These are phyloP conservation scores for Plebejus melissa DNA, from an alignment of 2,888 invertebrate species.

Conservation along the genomic window DNA sequence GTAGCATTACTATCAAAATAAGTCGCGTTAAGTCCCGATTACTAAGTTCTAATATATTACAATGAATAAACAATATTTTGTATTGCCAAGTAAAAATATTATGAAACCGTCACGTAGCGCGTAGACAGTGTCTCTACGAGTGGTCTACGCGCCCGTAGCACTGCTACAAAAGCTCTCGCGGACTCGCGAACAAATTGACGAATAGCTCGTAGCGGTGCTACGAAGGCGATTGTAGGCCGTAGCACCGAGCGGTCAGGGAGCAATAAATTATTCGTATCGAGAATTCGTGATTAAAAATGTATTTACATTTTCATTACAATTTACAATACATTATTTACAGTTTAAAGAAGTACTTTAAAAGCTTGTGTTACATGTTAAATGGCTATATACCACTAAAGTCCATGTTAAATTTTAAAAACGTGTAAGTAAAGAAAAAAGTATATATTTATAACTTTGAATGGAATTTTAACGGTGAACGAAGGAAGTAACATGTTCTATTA, in stretches of 20 bases:
- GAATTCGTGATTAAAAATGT: background rate
- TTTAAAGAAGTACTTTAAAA: background rate
- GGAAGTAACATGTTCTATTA: background rate
- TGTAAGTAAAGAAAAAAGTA: background rate
- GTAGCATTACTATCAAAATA: too few species aligned
- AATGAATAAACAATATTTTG: too few species aligned
- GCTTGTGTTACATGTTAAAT: background rate
- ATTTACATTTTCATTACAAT: background rate
- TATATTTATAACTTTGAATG: background rate
- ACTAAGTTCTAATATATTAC: too few species aligned
- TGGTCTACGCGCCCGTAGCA: background rate
- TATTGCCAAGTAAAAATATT: background rate
- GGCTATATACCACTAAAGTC: background rate
- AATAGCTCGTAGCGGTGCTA: background rate
- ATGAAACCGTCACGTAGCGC: background rate
- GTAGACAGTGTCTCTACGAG: conserved; percentile 1
- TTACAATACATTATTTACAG: background rate
- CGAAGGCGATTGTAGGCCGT: background rate
- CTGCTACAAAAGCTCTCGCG: background rate
- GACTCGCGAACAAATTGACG: background rate
- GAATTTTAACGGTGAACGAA: background rate
- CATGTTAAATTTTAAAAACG: background rate
- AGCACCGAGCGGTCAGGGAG: background rate
- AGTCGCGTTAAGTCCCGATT: too few species aligned
- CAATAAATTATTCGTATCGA: background rate